phyloP scores from a whole-genome alignment of 2,113 vertebrate genomes.

The Neolamprologus modestus region DNA sequence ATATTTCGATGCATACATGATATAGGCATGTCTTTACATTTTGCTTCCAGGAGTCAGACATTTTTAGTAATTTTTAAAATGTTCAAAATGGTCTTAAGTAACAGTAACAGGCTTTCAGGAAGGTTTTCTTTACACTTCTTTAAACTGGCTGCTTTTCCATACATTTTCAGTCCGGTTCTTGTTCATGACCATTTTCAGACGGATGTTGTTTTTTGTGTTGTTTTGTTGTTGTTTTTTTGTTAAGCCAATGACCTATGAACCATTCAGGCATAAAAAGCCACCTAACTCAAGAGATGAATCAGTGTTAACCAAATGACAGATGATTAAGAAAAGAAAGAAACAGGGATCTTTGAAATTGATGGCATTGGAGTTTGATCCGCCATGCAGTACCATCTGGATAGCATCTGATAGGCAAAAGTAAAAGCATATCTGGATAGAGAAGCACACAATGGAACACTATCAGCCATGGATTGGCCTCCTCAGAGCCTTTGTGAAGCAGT shows the following conservation, averaged over 20 bases:
- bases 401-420: neutral
- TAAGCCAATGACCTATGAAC: neutral
- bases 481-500: neutral
- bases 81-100: neutral
- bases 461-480: neutral
- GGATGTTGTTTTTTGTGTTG: neutral
- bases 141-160: neutral
- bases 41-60: neutral
- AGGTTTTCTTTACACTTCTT: neutral
- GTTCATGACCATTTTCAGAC: neutral
- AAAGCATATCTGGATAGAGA: neutral
- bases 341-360: neutral
- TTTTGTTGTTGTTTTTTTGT: neutral
- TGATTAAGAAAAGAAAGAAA: neutral
- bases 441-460: neutral
- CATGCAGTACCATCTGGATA: neutral
- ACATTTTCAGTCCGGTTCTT: neutral
- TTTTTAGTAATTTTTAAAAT: neutral
- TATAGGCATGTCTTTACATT: neutral
- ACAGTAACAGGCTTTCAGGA: neutral
- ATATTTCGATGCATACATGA: neutral
- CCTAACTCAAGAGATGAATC: neutral
- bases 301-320: neutral
- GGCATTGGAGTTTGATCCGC: neutral
- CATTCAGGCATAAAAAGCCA: neutral